Percentiles rank a stretch among this genome's conserved stretches.
phyloP scores from a whole-genome alignment of 2,888 invertebrate genomes.

The Rugalucina vietnamica region DNA sequence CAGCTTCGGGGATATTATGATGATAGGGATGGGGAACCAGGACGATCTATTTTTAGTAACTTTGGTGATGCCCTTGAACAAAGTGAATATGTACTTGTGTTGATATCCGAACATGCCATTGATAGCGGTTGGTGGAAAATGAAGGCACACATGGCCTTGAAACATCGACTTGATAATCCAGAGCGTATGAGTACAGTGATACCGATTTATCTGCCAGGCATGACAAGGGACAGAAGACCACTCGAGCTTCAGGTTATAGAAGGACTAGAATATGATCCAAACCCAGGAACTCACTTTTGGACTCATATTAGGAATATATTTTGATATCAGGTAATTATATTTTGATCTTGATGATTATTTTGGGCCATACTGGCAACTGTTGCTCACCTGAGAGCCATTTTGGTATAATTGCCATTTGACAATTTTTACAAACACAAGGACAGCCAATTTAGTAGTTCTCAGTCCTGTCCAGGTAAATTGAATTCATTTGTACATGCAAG shows the following conservation, averaged over 20 bases:
- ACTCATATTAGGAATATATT: not conserved
- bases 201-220: not conserved
- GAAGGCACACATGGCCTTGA: not conserved
- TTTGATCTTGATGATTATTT: too few species aligned
- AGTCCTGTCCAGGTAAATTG: too few species aligned
- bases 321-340: not conserved
- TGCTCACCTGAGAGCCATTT: too few species aligned
- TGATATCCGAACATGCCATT: not conserved
- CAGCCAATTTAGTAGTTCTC: too few species aligned
- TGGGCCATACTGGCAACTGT: too few species aligned
- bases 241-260: slow-evolving; percentile 1
- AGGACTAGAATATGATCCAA: slow-evolving; percentile 1
- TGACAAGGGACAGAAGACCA: not conserved
- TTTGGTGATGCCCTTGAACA: not conserved
- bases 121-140: not conserved
- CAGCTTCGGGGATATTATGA: slow-evolving; percentile 7
- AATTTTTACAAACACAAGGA: too few species aligned
- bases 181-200: not conserved
- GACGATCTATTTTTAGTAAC: not conserved
- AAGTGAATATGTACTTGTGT: not conserved
- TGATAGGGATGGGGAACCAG: not conserved
- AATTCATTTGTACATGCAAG: too few species aligned
- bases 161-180: slow-evolving; percentile 5
- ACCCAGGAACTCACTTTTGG: not conserved
- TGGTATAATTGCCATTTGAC: too few species aligned